Base-by-base conservation (phyloP, 2,888 invertebrate genomes). In the Lathronympha strigana region DNA sequence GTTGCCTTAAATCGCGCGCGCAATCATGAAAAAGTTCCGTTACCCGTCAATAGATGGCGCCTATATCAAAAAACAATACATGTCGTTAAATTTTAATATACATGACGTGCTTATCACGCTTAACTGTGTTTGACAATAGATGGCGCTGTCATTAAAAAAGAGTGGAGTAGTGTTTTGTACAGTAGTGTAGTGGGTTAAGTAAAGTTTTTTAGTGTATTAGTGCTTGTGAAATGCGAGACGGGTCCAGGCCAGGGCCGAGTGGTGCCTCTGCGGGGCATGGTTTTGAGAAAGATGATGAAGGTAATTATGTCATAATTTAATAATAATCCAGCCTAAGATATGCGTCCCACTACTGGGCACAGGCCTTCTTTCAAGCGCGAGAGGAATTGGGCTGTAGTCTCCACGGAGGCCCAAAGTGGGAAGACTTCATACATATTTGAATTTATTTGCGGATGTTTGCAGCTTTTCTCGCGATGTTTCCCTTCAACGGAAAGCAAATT, bases 191-290 rank as follows among this genome's bases (percentile, higher is more conserved):
- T 67, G 63, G 61, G 58, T 71, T 69, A 4, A 25, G 25, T 25
- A 4, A 72, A 70, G 75, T 75, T 73, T 69, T 69, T 72, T 75
- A 78, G 73, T 78, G 77, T 76, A 72, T 72, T 76, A 80, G 79
- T 80, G 78, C 70, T 74, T 75, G 85, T 88, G 90, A 88, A 69
- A 91, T 91, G 91, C 87, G 89, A 88, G 90, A 91, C 80, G 87
- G 88, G 71, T 81, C 85, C 69, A 88, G 74, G 70, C 80, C 88
- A 61, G 87, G 87, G 77, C 87, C 90, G 55, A 88, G 89, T 78
- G 82, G 87, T 77, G 86, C 87, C 84, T 76, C 83, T 69, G 73
- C 83, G 72, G 81, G 84, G 77, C 86, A 83, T 70, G 84, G 81
- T 68, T 78, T 82, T 67, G 85, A 85, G 21, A 81, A 78, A 54